A percentile compares a stretch with the other conserved stretches of the same genome.
phyloP scores from a whole-genome alignment of 2,113 vertebrate genomes.

The Rhynchomys soricoides region DNA sequence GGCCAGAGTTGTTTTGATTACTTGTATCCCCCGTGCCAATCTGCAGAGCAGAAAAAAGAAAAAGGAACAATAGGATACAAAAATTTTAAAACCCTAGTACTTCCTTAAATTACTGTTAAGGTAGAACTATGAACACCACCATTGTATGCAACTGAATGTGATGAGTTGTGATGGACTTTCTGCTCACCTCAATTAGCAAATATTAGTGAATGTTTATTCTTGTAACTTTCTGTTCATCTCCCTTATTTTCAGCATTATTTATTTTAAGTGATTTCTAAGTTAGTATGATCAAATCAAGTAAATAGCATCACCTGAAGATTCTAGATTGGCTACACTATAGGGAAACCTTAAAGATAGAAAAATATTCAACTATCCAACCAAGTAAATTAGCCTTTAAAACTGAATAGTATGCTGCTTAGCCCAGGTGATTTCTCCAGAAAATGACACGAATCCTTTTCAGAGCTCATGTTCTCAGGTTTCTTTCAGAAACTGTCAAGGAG shows the following conservation, averaged over 20 bases:
- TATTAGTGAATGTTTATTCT: slow-evolving; percentile 2
- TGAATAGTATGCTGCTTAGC: not conserved
- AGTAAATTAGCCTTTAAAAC: not conserved
- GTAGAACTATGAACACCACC: not conserved
- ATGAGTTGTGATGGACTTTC: not conserved
- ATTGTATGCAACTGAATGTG: slow-evolving; percentile 16
- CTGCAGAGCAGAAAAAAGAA: slow-evolving; percentile 23
- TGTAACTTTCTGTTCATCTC: not conserved
- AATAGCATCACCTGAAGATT: not conserved
- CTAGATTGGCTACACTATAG: not conserved
- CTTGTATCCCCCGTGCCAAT: not conserved
- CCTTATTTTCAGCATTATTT: slow-evolving; percentile 34
- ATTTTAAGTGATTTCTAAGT: slow-evolving; percentile 1
- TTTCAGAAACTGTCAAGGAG: not conserved
- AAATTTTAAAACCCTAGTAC: not conserved
- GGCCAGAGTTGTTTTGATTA: not conserved
- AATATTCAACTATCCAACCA: not conserved
- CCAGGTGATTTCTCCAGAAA: not conserved
- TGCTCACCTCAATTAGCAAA: not conserved
- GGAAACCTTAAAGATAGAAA: slow-evolving; percentile 39
- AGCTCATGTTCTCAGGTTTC: not conserved
- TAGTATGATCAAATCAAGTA: not conserved
- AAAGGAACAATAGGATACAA: not conserved
- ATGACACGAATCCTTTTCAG: not conserved
- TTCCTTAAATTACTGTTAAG: slow-evolving; percentile 24